phyloP scores from a whole-genome alignment of 2,797 vertebrate genomes.

The Furcifer pardalis region DNA sequence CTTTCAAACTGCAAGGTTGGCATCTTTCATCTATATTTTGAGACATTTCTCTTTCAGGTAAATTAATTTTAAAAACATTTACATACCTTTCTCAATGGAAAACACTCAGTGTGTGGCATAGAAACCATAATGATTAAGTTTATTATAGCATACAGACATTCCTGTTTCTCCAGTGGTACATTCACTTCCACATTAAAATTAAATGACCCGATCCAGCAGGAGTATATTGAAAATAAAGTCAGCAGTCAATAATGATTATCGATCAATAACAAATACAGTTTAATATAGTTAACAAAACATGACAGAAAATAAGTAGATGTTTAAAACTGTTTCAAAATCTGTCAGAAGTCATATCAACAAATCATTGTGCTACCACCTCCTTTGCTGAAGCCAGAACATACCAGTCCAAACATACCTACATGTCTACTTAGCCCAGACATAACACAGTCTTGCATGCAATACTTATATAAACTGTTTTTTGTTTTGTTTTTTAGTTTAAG shows the following conservation, averaged over 20 bases:
- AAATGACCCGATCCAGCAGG: no score
- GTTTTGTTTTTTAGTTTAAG: no score
- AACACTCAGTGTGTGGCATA: neutral
- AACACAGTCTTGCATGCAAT: slow-evolving; percentile 6
- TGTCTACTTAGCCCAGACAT: neutral
- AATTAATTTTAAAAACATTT: neutral
- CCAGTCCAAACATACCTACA: neutral
- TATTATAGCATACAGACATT: neutral
- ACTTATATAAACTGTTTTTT: neutral
- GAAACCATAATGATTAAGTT: slow-evolving; percentile 15
- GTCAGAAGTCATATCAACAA: neutral
- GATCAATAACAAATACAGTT: slow-evolving; percentile 4
- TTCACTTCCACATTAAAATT: slow-evolving; percentile 32
- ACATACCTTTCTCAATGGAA: slow-evolving; percentile 9
- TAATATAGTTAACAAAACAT: slow-evolving; percentile 1
- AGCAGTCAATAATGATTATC: slow-evolving; percentile 5
- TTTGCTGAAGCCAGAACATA: neutral
- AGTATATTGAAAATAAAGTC: neutral
- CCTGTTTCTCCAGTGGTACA: neutral
- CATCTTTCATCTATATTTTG: slow-evolving; percentile 16
- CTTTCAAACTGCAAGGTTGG: no score
- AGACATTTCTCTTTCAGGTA: slow-evolving; percentile 1
- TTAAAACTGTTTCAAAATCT: neutral
- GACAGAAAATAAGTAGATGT: neutral
- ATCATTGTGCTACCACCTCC: neutral